Evolutionary conservation across 2,797 vertebrate species (phyloP).

Genomic region (Natrix natrix): DNA sequence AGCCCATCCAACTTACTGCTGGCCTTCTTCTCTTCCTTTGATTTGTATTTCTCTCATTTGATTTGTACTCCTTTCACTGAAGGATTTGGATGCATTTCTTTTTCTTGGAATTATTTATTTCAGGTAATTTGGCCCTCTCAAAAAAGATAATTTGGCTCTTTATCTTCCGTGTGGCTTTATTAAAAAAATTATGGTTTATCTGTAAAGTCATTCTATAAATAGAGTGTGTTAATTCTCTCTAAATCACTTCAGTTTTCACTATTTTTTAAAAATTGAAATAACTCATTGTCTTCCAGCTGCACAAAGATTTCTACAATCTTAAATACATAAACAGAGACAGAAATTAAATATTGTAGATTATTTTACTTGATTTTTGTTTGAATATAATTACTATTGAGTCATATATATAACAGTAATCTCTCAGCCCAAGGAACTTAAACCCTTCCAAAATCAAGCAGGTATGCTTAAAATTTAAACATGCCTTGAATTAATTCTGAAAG

Average conservation of each 20-base stretch:
- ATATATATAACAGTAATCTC: not conserved
- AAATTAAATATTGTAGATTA: not conserved
- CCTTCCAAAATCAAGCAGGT: not conserved
- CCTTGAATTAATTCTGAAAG: not conserved
- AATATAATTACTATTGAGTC: not conserved
- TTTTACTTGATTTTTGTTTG: not conserved
- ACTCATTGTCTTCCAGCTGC: not conserved
- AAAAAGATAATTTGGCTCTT: not conserved
- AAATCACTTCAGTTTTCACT: conserved; percentile 7
- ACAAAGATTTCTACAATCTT: not conserved
- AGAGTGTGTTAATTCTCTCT: not conserved
- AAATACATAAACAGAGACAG: not conserved
- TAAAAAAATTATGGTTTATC: not conserved
- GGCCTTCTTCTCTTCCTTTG: not conserved
- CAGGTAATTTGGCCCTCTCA: not conserved
- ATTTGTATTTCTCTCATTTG: not conserved
- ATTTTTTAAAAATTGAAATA: not conserved
- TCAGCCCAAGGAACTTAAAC: not conserved
- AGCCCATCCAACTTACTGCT: not conserved
- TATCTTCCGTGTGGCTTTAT: not conserved
- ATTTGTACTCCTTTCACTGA: not conserved
- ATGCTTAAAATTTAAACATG: not conserved
- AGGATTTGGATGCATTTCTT: not conserved
- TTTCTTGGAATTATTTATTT: not conserved
- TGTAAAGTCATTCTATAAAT: conserved; percentile 4